Conservation (phyloP, 2,888 invertebrate species). For the Amiota communis region DNA sequence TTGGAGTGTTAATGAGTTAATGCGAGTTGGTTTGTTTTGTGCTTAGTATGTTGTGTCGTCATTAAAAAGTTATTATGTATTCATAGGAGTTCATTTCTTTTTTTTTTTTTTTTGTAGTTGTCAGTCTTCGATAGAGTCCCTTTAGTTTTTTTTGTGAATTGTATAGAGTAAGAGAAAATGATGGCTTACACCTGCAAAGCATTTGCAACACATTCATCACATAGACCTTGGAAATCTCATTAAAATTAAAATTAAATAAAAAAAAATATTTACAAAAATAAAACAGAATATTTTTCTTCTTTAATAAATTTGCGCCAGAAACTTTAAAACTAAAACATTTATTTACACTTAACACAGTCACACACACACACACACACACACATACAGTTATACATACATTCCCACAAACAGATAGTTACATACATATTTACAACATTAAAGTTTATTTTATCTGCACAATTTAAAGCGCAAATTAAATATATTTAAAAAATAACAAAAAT, state of each 20-base stretch:
- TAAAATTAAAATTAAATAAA: background rate
- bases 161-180: constrained; percentile 55
- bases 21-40: constrained; percentile 40
- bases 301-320: constrained; percentile 5
- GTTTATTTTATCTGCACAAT: background rate
- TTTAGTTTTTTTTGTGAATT: constrained; percentile 52
- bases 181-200: background rate
- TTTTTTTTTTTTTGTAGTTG: constrained; percentile 54
- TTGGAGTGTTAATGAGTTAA: background rate
- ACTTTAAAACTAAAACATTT: background rate
- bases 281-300: background rate
- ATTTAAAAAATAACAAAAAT: background rate
- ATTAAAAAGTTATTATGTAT: background rate
- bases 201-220: constrained; percentile 19
- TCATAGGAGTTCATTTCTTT: constrained; percentile 23
- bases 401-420: too few species aligned
- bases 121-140: constrained; percentile 63
- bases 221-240: constrained; percentile 3
- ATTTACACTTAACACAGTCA: constrained; percentile 4
- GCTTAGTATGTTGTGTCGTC: too few species aligned
- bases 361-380: background rate
- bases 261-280: constrained; percentile 5
- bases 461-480: background rate
- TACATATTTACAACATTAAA: constrained; percentile 4
- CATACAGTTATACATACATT: constrained; percentile 15